phyloP scores from a whole-genome alignment of 1,140 invertebrate genomes.

The Elymnias hypermnestra region DNA sequence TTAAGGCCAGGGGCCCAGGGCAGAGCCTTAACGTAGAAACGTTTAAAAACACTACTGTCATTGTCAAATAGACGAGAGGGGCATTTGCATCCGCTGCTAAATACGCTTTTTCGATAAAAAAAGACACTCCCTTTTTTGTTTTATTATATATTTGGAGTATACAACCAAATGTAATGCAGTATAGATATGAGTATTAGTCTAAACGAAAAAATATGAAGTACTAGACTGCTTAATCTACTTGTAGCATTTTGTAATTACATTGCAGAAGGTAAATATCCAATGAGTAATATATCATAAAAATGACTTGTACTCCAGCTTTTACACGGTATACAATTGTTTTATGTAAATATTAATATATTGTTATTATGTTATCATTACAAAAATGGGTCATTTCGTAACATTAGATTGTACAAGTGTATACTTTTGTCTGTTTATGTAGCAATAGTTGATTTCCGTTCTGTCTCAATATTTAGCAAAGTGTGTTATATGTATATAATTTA shows the following conservation, averaged over 20 bases:
- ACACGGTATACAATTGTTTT: no score
- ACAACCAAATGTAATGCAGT: constrained; percentile 4
- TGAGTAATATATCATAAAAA: no score
- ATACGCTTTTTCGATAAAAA: constrained; percentile 16
- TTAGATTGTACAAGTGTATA: no score
- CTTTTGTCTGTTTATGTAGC: constrained; percentile 4
- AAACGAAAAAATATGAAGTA: constrained; percentile 9
- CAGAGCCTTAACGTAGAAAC: neutral
- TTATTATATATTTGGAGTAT: constrained; percentile 9
- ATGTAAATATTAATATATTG: no score
- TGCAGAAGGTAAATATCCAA: constrained; percentile 17
- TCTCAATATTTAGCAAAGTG: no score
- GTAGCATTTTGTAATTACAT: neutral
- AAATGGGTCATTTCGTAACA: neutral
- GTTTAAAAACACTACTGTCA: constrained; percentile 18
- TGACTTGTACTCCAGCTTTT: no score
- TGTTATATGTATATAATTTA: no score
- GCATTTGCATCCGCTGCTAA: no score
- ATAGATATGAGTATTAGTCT: constrained; percentile 9
- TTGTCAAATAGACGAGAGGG: constrained; percentile 20
- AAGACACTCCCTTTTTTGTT: constrained; percentile 38
- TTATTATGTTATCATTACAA: neutral
- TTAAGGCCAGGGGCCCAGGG: no score
- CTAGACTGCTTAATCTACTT: neutral
- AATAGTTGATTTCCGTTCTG: constrained; percentile 17